Evolutionary conservation across 2,888 invertebrate genomes (phyloP).

Genomic region (Strigamia maritima): DNA sequence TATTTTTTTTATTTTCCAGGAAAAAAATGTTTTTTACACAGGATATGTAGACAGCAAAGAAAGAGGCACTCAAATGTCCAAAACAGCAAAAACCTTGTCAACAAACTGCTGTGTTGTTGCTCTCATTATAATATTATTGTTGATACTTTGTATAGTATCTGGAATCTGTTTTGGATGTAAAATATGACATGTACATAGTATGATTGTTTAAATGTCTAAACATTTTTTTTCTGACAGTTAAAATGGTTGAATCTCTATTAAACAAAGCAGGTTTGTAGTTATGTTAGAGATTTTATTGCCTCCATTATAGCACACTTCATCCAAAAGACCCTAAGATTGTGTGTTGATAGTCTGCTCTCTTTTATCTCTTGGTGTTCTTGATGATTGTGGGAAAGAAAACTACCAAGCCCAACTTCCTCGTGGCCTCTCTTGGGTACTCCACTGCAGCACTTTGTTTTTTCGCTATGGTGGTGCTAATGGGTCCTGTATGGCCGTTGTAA

Average conservation of each 20-base stretch:
- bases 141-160: not conserved
- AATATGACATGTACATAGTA: not conserved
- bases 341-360: too few species aligned
- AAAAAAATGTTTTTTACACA: not conserved
- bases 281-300: too few species aligned
- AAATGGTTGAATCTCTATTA: not conserved
- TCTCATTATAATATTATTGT: not conserved
- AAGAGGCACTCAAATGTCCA: not conserved
- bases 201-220: not conserved
- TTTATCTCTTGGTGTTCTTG: too few species aligned
- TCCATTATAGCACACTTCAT: too few species aligned
- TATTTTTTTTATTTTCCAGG: not conserved
- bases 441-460: too few species aligned
- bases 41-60: not conserved
- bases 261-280: not conserved
- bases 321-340: too few species aligned
- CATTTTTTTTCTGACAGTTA: not conserved
- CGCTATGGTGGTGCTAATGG: too few species aligned
- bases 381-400: too few species aligned
- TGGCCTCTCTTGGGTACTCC: too few species aligned
- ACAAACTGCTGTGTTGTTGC: not conserved
- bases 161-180: slow-evolving; percentile 6
- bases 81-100: not conserved
- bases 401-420: too few species aligned
- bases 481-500: too few species aligned